Evolutionary conservation across 2,888 invertebrate genomes (phyloP).

Genomic region (Gari tellinella): DNA sequence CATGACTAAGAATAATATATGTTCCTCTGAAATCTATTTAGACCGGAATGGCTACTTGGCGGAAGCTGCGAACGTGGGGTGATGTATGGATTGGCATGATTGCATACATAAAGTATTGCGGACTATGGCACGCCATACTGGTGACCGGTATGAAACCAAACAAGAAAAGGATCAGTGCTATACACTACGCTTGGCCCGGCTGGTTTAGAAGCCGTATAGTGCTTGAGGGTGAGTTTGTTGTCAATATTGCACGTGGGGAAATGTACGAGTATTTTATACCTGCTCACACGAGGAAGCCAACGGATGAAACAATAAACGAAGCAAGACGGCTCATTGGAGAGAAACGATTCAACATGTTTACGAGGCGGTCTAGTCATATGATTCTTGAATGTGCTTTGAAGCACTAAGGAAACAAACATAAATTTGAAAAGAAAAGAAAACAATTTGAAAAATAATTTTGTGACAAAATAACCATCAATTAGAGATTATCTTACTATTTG

Average conservation of each 20-base stretch:
- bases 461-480: too few species aligned
- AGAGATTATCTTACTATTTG: too few species aligned
- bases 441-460: too few species aligned
- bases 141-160: background rate
- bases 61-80: background rate
- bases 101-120: constrained; percentile 2
- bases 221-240: background rate
- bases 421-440: too few species aligned
- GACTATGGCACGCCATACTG: constrained; percentile 10
- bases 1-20: too few species aligned
- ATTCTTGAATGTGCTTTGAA: constrained; percentile 13
- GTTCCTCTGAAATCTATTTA: too few species aligned
- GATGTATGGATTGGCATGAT: background rate
- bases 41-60: too few species aligned
- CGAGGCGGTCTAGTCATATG: constrained; percentile 5
- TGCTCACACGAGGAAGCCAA: background rate
- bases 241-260: background rate
- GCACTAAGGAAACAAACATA: too few species aligned
- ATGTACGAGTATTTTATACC: constrained; percentile 5
- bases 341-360: constrained; percentile 18
- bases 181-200: constrained; percentile 1
- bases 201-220: background rate
- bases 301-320: background rate
- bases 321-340: constrained; percentile 2
- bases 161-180: background rate